A percentile compares a stretch with the other conserved stretches of the same genome.
Evolutionary conservation across 2,113 vertebrate genomes (phyloP).

Genomic region (Mesitornis unicolor): DNA sequence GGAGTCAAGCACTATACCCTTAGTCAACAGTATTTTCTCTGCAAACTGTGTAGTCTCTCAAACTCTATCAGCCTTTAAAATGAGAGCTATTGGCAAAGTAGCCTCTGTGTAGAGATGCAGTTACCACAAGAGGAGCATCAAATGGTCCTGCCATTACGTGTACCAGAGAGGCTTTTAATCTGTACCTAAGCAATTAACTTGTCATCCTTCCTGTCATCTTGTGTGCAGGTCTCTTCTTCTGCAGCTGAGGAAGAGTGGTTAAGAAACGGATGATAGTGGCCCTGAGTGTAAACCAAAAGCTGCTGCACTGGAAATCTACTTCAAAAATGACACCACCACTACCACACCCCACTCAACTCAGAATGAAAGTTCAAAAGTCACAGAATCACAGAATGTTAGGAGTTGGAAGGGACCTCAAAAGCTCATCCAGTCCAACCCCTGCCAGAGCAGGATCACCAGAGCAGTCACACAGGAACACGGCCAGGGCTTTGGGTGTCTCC

Average conservation of each 20-base stretch:
- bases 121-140: not conserved
- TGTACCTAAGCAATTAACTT: not conserved
- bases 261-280: not conserved
- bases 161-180: not conserved
- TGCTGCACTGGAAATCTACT: not conserved
- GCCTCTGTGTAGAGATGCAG: not conserved
- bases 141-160: not conserved
- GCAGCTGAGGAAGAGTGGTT: not conserved
- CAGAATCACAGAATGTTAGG: no score
- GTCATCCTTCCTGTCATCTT: not conserved
- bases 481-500: no score
- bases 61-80: not conserved
- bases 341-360: not conserved
- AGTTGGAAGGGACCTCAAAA: no score
- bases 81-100: not conserved
- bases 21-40: not conserved
- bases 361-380: not conserved
- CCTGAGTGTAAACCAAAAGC: not conserved
- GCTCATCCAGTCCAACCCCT: no score
- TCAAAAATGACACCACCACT: not conserved
- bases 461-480: no score
- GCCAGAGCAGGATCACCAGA: no score
- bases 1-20: not conserved
- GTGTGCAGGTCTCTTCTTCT: not conserved
- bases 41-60: not conserved